Percentiles rank a stretch among this genome's conserved stretches.
Evolutionary conservation across 2,113 vertebrate species (phyloP).

Genomic region (Glaucidium brasilianum): DNA sequence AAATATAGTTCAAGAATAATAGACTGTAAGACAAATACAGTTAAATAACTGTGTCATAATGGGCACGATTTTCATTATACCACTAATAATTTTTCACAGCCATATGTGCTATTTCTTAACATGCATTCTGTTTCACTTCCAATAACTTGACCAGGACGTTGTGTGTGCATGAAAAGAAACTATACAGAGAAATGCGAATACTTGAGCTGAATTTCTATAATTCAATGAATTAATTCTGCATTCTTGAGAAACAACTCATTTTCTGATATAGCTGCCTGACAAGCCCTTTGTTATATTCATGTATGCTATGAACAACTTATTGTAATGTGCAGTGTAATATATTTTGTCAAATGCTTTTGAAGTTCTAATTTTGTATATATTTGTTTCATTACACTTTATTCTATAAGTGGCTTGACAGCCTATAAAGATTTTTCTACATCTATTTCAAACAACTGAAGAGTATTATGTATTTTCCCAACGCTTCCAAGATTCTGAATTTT

Average conservation of each 20-base stretch:
- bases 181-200: background rate
- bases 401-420: background rate
- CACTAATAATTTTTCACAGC: background rate
- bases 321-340: background rate
- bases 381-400: background rate
- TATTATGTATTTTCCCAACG: background rate
- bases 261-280: background rate
- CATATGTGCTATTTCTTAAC: background rate
- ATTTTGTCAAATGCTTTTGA: conserved; percentile 19
- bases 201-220: background rate
- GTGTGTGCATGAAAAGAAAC: background rate
- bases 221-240: background rate
- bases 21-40: background rate
- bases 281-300: conserved; percentile 22
- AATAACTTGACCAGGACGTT: background rate
- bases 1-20: background rate
- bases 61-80: background rate
- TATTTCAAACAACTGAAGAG: background rate
- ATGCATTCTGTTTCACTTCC: background rate
- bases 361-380: background rate
- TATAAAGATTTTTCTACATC: background rate
- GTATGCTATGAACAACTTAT: background rate
- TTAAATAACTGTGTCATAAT: background rate
- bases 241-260: background rate
- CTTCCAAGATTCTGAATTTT: background rate